phyloP scores from a whole-genome alignment of 1,140 invertebrate species.

The Drosophila oshimai region DNA sequence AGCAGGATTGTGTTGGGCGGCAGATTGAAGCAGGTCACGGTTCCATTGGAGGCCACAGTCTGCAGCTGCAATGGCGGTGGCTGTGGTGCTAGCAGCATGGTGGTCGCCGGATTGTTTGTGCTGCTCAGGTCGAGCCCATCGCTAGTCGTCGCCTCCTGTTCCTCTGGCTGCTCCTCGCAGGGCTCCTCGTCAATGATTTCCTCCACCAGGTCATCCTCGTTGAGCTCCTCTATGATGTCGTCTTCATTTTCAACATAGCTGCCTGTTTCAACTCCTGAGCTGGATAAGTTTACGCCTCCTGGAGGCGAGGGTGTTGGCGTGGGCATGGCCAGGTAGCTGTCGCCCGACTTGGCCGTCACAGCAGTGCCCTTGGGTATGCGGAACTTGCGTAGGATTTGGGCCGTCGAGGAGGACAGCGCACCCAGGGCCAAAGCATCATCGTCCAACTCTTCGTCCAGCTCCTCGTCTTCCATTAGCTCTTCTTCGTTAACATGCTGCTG shows the following conservation, averaged over 20 bases:
- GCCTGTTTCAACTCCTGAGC: constrained; percentile 21
- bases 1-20: constrained; percentile 74
- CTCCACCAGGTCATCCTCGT: constrained; percentile 75
- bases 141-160: constrained; percentile 18
- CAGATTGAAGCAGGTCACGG: constrained; percentile 76
- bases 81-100: constrained; percentile 36
- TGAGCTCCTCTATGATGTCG: constrained; percentile 67
- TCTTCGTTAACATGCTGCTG: constrained; percentile 37
- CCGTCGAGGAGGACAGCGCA: constrained; percentile 59
- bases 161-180: constrained; percentile 36
- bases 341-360: constrained; percentile 59
- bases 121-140: constrained; percentile 50
- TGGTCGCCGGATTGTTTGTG: constrained; percentile 2
- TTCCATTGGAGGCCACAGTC: constrained; percentile 73
- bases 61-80: constrained; percentile 62
- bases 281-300: constrained; percentile 10
- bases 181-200: constrained; percentile 71
- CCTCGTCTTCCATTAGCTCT: constrained; percentile 47
- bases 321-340: constrained; percentile 61
- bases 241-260: constrained; percentile 57
- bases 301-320: constrained; percentile 73
- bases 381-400: constrained; percentile 76
- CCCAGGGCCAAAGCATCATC: constrained; percentile 38
- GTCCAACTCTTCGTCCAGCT: constrained; percentile 60
- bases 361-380: constrained; percentile 79